phyloP scores from a whole-genome alignment of 2,113 vertebrate species.

The western clawed frog (Xenopus tropicalis) region UCB_Xtro_10.0 CM004447.2:140979501-140980000 shows the following conservation, averaged over 20 bases:
- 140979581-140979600: neutral
- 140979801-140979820: slow-evolving; percentile 44
- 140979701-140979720: slow-evolving; percentile 14
- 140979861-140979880: no score
- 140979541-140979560: slow-evolving; percentile 47
- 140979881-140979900: no score
- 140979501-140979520: slow-evolving; percentile 13
- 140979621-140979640: slow-evolving; percentile 6
- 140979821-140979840: slow-evolving; percentile 10
- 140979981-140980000: no score
- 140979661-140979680: slow-evolving; percentile 28
- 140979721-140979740: neutral
- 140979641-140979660: slow-evolving; percentile 1
- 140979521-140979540: slow-evolving; percentile 68
- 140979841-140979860: no score
- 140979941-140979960: no score
- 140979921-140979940: no score
- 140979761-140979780: neutral
- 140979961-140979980: no score
- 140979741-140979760: neutral
- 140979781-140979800: neutral
- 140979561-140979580: slow-evolving; percentile 20
- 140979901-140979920: no score
- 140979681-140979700: slow-evolving; percentile 1
- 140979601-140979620: neutral